These are phyloP conservation scores for Pristis pectinata DNA, from an alignment of 2,797 vertebrate genomes.

Conservation along the genomic window DNA sequence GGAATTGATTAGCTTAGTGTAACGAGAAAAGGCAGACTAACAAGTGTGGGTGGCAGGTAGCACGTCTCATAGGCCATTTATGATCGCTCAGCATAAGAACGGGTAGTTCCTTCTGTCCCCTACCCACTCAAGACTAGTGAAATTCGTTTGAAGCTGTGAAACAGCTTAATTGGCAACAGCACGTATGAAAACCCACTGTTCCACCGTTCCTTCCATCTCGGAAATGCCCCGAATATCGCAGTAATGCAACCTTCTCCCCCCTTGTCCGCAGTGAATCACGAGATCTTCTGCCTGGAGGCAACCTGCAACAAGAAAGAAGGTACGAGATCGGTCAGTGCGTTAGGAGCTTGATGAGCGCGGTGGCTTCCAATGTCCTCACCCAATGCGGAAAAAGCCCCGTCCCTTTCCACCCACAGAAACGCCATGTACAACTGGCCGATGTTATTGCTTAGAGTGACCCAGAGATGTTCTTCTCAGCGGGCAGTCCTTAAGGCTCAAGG, in stretches of 20 bases:
- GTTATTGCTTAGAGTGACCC: neutral
- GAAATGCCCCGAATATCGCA: too few species aligned
- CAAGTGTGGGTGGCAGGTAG: too few species aligned
- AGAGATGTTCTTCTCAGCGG: too few species aligned
- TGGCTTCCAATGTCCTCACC: neutral
- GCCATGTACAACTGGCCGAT: neutral
- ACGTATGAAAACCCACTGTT: too few species aligned
- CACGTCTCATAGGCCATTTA: too few species aligned
- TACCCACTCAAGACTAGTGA: neutral
- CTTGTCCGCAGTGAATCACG: constrained; percentile 1
- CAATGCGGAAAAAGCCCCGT: neutral
- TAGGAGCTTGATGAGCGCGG: neutral
- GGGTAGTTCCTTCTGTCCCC: neutral
- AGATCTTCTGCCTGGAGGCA: neutral
- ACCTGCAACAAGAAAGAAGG: neutral
- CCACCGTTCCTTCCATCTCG: too few species aligned
- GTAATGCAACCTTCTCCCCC: neutral
- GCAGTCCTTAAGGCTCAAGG: too few species aligned
- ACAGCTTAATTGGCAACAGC: neutral
- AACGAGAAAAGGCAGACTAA: too few species aligned
- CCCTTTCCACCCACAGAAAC: neutral
- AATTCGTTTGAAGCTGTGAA: neutral
- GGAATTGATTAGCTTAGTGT: too few species aligned
- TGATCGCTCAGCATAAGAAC: too few species aligned
- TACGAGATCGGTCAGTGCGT: neutral